A percentile compares a stretch with the other conserved stretches of the same genome.
Conservation (phyloP, 2,797 vertebrate species). For the Sebastes minor region DNA sequence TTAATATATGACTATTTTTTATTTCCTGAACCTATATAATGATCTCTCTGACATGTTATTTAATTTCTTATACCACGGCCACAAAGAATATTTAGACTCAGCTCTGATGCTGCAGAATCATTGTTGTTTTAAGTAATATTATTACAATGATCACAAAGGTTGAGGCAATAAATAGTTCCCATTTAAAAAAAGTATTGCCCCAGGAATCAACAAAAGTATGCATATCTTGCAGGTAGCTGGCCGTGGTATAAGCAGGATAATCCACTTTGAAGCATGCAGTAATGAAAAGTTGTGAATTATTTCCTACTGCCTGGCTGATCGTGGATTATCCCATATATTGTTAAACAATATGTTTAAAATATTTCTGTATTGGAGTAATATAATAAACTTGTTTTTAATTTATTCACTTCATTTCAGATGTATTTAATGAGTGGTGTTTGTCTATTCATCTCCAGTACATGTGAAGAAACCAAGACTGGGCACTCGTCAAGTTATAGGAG, state of each 20-base stretch:
- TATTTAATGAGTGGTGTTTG: slow-evolving; percentile 5
- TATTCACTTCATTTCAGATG: slow-evolving; percentile 6
- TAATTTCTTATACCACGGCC: slow-evolving; percentile 29
- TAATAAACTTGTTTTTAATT: slow-evolving; percentile 61
- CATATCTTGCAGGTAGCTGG: not conserved
- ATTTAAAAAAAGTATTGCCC: not conserved
- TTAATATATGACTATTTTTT: slow-evolving; percentile 34
- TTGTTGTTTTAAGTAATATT: not conserved
- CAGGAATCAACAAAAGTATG: slow-evolving; percentile 3
- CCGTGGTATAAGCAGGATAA: not conserved
- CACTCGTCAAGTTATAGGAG: not conserved
- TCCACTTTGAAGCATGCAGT: not conserved
- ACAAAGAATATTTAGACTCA: not conserved
- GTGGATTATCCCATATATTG: slow-evolving; percentile 15
- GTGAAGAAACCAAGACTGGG: not conserved
- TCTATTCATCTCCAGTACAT: not conserved
- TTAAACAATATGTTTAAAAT: slow-evolving; percentile 3
- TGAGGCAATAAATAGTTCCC: not conserved
- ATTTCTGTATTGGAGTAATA: slow-evolving; percentile 40
- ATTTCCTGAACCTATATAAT: slow-evolving; percentile 14
- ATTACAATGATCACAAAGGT: not conserved
- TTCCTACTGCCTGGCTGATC: slow-evolving; percentile 4
- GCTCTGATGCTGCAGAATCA: not conserved
- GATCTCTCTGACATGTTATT: slow-evolving; percentile 35
- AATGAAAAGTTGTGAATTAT: slow-evolving; percentile 1